phyloP scores from a whole-genome alignment of 2,113 vertebrate genomes.

The Mesembrinibis cayennensis region DNA sequence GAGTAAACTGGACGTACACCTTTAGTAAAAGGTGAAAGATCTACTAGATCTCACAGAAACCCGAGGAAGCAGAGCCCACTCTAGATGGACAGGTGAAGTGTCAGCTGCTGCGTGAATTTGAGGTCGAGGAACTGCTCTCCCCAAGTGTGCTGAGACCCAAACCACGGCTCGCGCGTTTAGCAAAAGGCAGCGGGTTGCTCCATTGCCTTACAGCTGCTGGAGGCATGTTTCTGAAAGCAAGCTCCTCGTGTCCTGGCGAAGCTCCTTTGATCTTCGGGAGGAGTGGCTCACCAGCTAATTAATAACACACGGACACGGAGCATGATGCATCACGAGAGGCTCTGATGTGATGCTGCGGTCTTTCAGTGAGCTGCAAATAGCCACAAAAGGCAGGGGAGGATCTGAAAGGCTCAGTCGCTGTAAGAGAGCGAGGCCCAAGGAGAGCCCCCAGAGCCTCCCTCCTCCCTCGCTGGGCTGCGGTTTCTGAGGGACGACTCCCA shows the following conservation, averaged over 20 bases:
- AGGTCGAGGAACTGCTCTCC: not conserved
- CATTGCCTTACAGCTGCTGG: not conserved
- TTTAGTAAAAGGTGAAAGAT: not conserved
- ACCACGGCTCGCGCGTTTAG: rapidly evolving
- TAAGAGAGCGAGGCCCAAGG: rapidly evolving
- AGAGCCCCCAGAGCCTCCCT: not conserved
- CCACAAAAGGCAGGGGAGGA: not conserved
- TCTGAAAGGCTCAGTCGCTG: not conserved
- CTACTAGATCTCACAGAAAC: not conserved
- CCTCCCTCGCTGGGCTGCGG: not conserved
- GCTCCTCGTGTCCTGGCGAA: not conserved
- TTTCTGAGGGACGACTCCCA: not conserved
- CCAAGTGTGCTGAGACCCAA: rapidly evolving
- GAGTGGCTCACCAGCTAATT: not conserved
- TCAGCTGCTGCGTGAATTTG: rapidly evolving
- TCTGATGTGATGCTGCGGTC: not conserved
- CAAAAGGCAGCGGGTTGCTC: not conserved
- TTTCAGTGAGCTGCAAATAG: not conserved
- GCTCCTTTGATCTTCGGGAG: not conserved
- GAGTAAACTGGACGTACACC: not conserved
- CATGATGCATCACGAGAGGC: not conserved
- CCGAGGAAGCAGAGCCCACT: not conserved
- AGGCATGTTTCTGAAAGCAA: not conserved
- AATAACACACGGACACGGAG: not conserved
- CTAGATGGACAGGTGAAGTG: not conserved